Evolutionary conservation across 2,797 vertebrate species (phyloP), one percentile per base, ranked within the genome.

Genomic region (Galago senegalensis): DNA sequence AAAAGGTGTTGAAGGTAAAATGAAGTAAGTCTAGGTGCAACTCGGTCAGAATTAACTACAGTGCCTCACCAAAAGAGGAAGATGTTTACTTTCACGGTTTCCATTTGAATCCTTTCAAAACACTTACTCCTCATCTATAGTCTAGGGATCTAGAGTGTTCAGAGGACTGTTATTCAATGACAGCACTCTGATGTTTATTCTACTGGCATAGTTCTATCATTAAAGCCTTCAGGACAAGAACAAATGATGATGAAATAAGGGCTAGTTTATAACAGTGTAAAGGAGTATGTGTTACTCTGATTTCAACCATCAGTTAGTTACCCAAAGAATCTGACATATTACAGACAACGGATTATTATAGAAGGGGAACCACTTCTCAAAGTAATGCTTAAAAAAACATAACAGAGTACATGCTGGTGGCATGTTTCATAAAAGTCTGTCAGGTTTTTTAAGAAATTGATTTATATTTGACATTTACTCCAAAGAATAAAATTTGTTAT

Each of bases 391-490:
- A 29, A 60, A 49, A 60, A 93, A 67, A 34, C 46, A 23, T 86
- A 67, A 80, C 12, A 88, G 9, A 86, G 18, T 72, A 80, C 72
- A 37, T 16, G 1, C 40, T 72, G 12, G 0, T 93, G 6, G 27
- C 72, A 61, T 34, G 31, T 27, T 43, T 49, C 9, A 46, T 49
- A 70, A 58, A 96, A 34, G 34, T 31, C 46, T 72, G 25, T 56
- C 29, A 40, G 0, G 61, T 87, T 91, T 53, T 72, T 18, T 77
- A 67, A 67, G 23, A 82, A 3, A 58, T 60, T 37, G 31, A 2
- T 49, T 96, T 60, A 2, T 93, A 67, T 46, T 69, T 94, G 37
- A 58, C 31, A 85, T 79, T 87, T 87, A 14, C 29, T 79, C 23
- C 1, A 34, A 85, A 94, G 16, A 72, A 72, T 0, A 5, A 58